Evolutionary conservation across 1,140 invertebrate species (phyloP), one percentile per base, ranked within the genome.

Genomic region (Metaphire vulgaris): DNA sequence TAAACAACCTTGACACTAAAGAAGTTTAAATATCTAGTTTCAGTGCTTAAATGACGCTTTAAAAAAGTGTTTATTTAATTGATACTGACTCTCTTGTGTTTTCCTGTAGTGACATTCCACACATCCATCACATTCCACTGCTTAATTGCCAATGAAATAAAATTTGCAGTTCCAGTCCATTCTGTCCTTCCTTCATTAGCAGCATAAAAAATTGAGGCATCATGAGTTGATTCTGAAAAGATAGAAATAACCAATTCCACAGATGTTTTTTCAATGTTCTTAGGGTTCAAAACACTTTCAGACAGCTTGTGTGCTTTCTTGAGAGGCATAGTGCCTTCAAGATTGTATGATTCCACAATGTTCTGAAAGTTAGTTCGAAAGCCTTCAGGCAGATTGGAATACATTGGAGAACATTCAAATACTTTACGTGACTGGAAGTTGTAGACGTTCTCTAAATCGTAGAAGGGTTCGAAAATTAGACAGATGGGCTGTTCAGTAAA

Each of bases 101-200:
- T 69, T 12, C 67, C 67, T 69, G 6, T 69, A 26, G 2, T 28
- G 6, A 2, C 14, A 12, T 6, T 12, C 30, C 28, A 14, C 14
- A 69, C 67, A 69, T 69, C 28, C 67, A 69, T 69, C 30, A 69
- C 30, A 26, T 69, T 31, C 67, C 67, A 69, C 6, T 14, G 67
- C 67, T 69, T 69, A 6, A 28, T 69, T 6, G 28, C 26, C 26
- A 69, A 69, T 31, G 6, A 14, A 26, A 69, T 31, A 26, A 69
- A 69, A 28, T 2, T 26, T 28, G n/a, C 67, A 6, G 67, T 69
- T 2, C n/a, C 28, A 6, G n/a, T 69, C 67, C 67, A 69, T 2
- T 69, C 2, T 28, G n/a, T 6, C 30, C 26, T 69, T 6, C 26
- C 26, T 26, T 69, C 67, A 26, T 69, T 26, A 26, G n/a, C 30